phyloP scores from a whole-genome alignment of 37 sponge, comb jelly and placozoan genomes.

The Bolinopsis microptera region DNA sequence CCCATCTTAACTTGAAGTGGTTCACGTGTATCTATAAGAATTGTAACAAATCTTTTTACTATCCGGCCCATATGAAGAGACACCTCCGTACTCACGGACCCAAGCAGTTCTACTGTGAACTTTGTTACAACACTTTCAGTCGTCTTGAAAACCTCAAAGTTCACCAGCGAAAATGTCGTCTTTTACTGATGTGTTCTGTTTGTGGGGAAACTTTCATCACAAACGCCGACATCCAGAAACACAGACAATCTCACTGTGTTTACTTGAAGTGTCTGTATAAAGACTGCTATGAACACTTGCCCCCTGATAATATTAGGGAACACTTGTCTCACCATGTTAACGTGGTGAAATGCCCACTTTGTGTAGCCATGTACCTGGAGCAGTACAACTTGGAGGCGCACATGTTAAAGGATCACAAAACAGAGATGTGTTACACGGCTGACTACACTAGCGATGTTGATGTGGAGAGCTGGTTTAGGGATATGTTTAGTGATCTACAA shows the following conservation, averaged over 20 bases:
- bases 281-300: slow-evolving; percentile 18
- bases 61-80: slow-evolving; percentile 17
- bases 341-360: slow-evolving; percentile 14
- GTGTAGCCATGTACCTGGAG: not conserved
- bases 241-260: slow-evolving; percentile 22
- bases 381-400: not conserved
- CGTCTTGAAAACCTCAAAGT: not conserved
- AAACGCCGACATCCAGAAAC: slow-evolving; percentile 20
- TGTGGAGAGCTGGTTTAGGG: not conserved
- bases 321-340: not conserved
- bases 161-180: slow-evolving; percentile 47
- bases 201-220: slow-evolving; percentile 20
- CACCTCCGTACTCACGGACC: slow-evolving; percentile 44
- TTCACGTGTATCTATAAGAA: slow-evolving; percentile 59
- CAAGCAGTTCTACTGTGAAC: not conserved
- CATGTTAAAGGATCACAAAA: not conserved
- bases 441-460: slow-evolving; percentile 9
- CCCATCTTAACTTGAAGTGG: slow-evolving; percentile 27
- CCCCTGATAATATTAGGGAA: not conserved
- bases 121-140: slow-evolving; percentile 32
- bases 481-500: not conserved
- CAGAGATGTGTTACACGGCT: not conserved
- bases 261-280: slow-evolving; percentile 51
- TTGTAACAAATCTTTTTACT: slow-evolving; percentile 23
- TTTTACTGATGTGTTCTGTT: slow-evolving; percentile 20